phyloP scores from a whole-genome alignment of 2,888 invertebrate genomes.

The Cheilosia pagana region DNA sequence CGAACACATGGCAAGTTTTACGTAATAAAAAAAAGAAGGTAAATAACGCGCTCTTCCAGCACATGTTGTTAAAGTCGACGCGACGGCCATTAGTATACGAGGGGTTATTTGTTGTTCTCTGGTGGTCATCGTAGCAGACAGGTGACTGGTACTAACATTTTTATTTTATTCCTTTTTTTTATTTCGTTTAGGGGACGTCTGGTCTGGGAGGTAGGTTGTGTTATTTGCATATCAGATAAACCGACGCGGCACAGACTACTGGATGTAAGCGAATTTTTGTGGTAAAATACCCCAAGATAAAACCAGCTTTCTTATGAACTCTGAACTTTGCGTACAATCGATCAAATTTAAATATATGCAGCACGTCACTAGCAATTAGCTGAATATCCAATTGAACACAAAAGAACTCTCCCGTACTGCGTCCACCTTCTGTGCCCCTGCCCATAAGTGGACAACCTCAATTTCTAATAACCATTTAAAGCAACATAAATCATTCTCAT shows the following conservation, averaged over 20 bases:
- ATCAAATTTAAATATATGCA: not conserved
- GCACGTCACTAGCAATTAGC: not conserved
- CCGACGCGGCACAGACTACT: not conserved
- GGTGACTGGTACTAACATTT: conserved; percentile 19
- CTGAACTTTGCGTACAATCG: not conserved
- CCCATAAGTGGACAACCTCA: conserved; percentile 35
- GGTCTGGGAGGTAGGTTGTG: conserved; percentile 1
- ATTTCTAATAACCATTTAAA: conserved; percentile 68
- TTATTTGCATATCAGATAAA: conserved; percentile 30
- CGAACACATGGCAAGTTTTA: conserved; percentile 1
- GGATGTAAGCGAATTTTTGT: not conserved
- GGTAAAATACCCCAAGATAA: not conserved
- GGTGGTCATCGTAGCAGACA: conserved; percentile 10
- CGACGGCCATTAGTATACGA: conserved; percentile 1
- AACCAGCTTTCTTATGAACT: not conserved
- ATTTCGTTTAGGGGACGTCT: conserved; percentile 1
- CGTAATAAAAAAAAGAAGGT: conserved; percentile 7
- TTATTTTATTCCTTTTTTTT: not conserved
- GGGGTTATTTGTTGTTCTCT: conserved; percentile 22
- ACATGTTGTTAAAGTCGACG: conserved; percentile 11
- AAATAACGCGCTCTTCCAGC: conserved; percentile 7
- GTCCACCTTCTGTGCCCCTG: not conserved
- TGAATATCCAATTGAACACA: not conserved
- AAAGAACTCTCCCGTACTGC: not conserved
- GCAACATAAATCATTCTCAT: conserved; percentile 34